Evolutionary conservation across 2,888 invertebrate species (phyloP), one percentile per base, ranked within the genome.

Genomic region (Gibbula magus): DNA sequence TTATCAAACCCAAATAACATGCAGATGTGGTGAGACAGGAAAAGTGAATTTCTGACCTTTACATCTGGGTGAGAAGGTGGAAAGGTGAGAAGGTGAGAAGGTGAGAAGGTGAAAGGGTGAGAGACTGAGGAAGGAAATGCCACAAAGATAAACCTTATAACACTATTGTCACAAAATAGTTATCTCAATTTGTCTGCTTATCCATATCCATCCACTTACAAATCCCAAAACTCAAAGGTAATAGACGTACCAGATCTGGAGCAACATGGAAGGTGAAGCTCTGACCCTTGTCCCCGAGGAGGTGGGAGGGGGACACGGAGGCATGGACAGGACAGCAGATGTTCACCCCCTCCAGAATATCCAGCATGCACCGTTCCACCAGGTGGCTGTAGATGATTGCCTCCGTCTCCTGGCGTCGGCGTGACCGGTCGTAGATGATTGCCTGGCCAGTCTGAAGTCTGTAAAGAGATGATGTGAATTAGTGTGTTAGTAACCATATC

Each of bases 321-420:
- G 95, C 95, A 93, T 99, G 99, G 2, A 94, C 94, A 0, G 97
- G 96, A 90, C 99, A 99, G 76, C 94, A 94, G 56, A 97, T 95
- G 85, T 94, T 94, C 86, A 95, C 95, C 79, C 95, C 95, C 87
- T 95, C 95, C 93, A 97, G 96, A 0, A 97, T 97, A 0, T 96
- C 95, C 78, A 98, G 94, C 91, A 99, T 97, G 93, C 99, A 99
- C 92, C 98, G 97, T 93, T 99, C 99, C 32, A 99, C 96, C 94
- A 97, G 85, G 82, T 89, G 90, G 74, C 87, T 88, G 79, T 79
- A 85, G 70, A 85, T 82, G 35, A 85, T 70, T 35, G 70, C 70
- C 35, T 70, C 70, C 20, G 70, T 70, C 70, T 78, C 81, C 35
- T 80, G 77, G 35, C 67, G 16, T 25, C 81, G 76, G 29, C 51